Percentiles rank a stretch among this genome's conserved stretches.
Conservation (phyloP, 2,113 vertebrate genomes). For the Casuarius casuarius region DNA sequence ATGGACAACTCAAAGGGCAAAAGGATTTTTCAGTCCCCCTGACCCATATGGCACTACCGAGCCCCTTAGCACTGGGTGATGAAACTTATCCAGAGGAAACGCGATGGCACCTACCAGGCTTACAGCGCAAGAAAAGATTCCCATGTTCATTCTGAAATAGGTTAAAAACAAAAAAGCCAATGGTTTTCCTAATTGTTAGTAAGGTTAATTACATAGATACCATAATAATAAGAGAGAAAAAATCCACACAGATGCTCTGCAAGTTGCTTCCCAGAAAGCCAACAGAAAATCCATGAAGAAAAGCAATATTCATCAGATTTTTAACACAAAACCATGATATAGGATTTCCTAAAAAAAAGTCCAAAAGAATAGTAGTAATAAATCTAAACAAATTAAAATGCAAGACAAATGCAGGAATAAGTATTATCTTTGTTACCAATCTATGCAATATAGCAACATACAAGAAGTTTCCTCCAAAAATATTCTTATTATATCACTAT, state of each 20-base stretch:
- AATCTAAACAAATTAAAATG: not conserved
- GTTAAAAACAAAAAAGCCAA: not conserved
- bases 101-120: not conserved
- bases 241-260: not conserved
- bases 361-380: not conserved
- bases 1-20: not conserved
- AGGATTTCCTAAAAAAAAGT: not conserved
- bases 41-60: not conserved
- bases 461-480: not conserved
- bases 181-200: not conserved
- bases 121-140: not conserved
- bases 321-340: not conserved
- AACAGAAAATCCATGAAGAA: not conserved
- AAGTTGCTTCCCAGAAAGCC: not conserved
- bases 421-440: not conserved
- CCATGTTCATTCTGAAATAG: not conserved
- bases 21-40: not conserved
- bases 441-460: not conserved
- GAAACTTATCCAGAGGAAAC: not conserved
- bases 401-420: not conserved
- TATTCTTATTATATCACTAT: not conserved
- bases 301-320: not conserved
- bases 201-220: not conserved
- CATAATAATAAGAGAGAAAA: not conserved
- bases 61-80: not conserved